Conservation (phyloP, 2,797 vertebrate genomes). For the Clarias pachynema region DNA sequence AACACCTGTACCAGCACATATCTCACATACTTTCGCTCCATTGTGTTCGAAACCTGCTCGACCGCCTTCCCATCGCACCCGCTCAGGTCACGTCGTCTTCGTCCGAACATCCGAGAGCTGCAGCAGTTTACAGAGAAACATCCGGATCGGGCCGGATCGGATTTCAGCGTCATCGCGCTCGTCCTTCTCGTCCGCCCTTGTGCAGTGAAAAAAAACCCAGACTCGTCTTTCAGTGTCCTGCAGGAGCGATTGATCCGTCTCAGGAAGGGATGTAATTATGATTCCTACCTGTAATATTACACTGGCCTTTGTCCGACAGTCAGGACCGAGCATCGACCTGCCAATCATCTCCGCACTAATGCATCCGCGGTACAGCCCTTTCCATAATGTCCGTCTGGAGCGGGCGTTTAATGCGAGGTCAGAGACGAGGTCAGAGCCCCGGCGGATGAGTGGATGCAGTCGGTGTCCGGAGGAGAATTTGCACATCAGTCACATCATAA, state of each 20-base stretch:
- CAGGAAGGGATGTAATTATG: constrained; percentile 45
- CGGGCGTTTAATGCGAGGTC: constrained; percentile 17
- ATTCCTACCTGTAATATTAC: constrained; percentile 48
- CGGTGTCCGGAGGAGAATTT: not conserved
- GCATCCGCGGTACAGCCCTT: constrained; percentile 18
- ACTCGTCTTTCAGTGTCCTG: constrained; percentile 47
- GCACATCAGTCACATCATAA: not conserved
- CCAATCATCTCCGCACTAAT: constrained; percentile 46
- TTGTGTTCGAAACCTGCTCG: not conserved
- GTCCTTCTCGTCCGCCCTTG: constrained; percentile 49
- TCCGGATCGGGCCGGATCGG: constrained; percentile 17
- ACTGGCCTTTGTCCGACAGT: constrained; percentile 47
- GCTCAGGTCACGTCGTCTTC: not conserved
- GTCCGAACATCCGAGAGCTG: not conserved
- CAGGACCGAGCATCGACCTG: constrained; percentile 27
- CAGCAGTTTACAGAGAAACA: not conserved
- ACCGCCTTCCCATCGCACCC: not conserved
- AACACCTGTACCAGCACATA: not conserved
- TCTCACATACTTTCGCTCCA: not conserved
- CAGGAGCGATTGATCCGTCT: constrained; percentile 49
- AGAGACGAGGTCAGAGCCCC: constrained; percentile 24
- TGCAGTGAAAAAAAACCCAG: constrained; percentile 30
- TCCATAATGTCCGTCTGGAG: constrained; percentile 19
- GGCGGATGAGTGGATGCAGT: not conserved
- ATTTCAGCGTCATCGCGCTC: constrained; percentile 10